Evolutionary conservation across 1,140 invertebrate species (phyloP).

Genomic region (Uloborus diversus): DNA sequence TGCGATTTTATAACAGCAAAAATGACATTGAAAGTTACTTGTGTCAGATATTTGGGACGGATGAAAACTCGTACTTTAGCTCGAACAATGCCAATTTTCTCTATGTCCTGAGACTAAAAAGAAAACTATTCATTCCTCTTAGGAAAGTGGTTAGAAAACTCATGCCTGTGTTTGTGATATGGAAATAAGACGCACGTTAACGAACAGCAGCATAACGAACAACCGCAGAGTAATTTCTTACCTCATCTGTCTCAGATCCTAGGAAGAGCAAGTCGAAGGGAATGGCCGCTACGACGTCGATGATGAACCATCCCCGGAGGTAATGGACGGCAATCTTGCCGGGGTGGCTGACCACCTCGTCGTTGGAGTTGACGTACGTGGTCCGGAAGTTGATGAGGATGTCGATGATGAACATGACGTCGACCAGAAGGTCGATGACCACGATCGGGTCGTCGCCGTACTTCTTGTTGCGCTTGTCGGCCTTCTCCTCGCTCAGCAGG

Average conservation of each 20-base stretch:
- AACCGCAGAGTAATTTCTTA: too few species aligned
- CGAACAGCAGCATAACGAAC: too few species aligned
- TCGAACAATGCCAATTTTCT: too few species aligned
- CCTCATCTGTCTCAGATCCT: conserved; percentile 96
- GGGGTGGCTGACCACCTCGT: conserved; percentile 97
- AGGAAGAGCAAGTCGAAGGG: conserved; percentile 97
- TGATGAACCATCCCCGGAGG: conserved; percentile 98
- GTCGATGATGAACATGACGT: conserved; percentile 99
- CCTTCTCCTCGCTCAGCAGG: conserved; percentile 87
- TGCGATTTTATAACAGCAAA: too few species aligned
- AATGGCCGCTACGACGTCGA: conserved; percentile 97
- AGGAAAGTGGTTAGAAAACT: too few species aligned
- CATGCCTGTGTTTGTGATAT: too few species aligned
- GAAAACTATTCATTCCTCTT: too few species aligned
- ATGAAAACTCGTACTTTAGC: too few species aligned
- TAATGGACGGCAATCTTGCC: conserved; percentile 98
- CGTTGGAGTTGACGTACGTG: conserved; percentile 97
- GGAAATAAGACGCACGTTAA: too few species aligned
- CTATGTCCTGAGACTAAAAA: too few species aligned
- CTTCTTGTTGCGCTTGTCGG: conserved; percentile 70
- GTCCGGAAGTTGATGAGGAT: conserved; percentile 99
- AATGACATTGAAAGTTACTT: too few species aligned
- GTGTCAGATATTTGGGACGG: too few species aligned
- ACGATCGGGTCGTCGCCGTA: conserved; percentile 88
- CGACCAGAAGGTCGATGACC: conserved; percentile 92